A percentile compares a stretch with the other conserved stretches of the same genome.
phyloP scores from a whole-genome alignment of 1,140 invertebrate species.

The Planococcus citri region DNA sequence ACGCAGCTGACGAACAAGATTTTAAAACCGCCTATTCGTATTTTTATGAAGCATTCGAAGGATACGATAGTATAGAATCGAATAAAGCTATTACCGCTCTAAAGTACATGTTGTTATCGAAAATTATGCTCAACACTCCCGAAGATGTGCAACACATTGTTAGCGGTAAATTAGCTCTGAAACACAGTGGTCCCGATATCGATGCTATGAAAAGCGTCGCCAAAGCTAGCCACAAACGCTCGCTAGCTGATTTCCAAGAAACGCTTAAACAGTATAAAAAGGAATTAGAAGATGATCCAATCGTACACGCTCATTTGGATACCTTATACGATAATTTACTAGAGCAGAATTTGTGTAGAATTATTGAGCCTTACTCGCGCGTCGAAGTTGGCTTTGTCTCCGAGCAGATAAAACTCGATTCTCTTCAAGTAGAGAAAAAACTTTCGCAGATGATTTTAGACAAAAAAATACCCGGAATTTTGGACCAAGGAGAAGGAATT shows the following conservation, averaged over 20 bases:
- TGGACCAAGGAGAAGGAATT: conserved; percentile 96
- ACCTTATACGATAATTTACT: conserved; percentile 97
- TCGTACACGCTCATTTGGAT: conserved; percentile 90
- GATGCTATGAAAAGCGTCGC: conserved; percentile 98
- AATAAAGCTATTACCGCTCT: conserved; percentile 78
- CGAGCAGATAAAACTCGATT: conserved; percentile 72
- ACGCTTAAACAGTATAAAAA: conserved; percentile 73
- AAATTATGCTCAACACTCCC: conserved; percentile 92
- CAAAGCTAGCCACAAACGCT: conserved; percentile 88
- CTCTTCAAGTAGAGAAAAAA: conserved; percentile 93
- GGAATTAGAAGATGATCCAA: conserved; percentile 90
- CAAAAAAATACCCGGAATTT: conserved; percentile 90
- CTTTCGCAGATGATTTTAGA: conserved; percentile 99
- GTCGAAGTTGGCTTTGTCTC: conserved; percentile 75
- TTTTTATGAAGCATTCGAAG: conserved; percentile 99
- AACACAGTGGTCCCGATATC: conserved; percentile 87
- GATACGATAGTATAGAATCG: conserved; percentile 90
- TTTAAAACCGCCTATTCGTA: conserved; percentile 99
- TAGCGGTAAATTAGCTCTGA: conserved; percentile 90
- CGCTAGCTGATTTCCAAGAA: conserved; percentile 86
- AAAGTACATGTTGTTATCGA: conserved; percentile 98
- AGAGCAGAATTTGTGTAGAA: conserved; percentile 95
- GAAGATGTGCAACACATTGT: conserved; percentile 94
- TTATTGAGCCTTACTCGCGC: conserved; percentile 96
- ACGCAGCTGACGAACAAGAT: conserved; percentile 97